Percentiles rank a stretch among this genome's conserved stretches.
Evolutionary conservation across 2,888 invertebrate genomes (phyloP).

Genomic region (Corbicula japonica): DNA sequence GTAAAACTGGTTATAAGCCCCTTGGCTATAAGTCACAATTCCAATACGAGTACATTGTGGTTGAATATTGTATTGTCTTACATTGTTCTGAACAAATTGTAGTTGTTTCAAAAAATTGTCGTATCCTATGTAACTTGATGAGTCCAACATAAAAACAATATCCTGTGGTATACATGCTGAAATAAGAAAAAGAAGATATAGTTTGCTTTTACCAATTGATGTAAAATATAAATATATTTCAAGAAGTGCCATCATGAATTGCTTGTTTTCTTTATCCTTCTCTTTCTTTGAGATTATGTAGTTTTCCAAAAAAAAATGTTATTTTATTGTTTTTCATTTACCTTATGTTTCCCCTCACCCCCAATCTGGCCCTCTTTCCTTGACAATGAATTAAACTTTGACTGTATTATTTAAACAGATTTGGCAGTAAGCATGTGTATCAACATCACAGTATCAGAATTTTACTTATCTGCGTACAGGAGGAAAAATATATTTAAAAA

Average conservation of each 20-base stretch:
- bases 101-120: conserved; percentile 69
- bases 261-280: neutral
- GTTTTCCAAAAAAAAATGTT: neutral
- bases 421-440: too few relatives aligned
- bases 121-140: conserved; percentile 73
- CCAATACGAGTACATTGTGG: conserved; percentile 71
- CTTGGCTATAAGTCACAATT: conserved; percentile 73
- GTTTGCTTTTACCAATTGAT: neutral
- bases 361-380: too few relatives aligned
- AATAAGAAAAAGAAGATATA: conserved; percentile 30
- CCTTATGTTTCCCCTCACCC: too few relatives aligned
- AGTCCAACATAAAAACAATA: conserved; percentile 77
- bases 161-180: conserved; percentile 72
- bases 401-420: too few relatives aligned
- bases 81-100: conserved; percentile 73
- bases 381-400: too few relatives aligned
- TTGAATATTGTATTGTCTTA: conserved; percentile 72
- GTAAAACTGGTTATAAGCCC: conserved; percentile 73
- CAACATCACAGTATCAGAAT: too few relatives aligned
- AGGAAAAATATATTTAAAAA: neutral
- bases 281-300: neutral
- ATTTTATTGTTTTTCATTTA: neutral
- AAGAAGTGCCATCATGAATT: too few relatives aligned
- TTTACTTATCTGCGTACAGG: too few relatives aligned
- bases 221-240: too few relatives aligned